Percentiles rank a stretch among this genome's conserved stretches.
Evolutionary conservation across 2,888 invertebrate species (phyloP).

Genomic region (Drosophila borealis): DNA sequence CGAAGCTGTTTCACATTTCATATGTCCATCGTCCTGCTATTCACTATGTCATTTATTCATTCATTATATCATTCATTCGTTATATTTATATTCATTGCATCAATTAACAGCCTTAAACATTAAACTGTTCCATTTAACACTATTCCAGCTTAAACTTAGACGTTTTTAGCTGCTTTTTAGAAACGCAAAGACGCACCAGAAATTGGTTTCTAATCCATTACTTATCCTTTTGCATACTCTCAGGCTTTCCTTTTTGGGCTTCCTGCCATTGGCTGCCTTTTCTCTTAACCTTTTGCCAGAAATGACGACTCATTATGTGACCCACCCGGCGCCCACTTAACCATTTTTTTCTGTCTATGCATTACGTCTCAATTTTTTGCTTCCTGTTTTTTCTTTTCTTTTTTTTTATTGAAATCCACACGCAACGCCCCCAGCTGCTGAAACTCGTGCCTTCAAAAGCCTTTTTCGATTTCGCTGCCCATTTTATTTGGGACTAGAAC

Average conservation of each 20-base stretch:
- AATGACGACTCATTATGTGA: slow-evolving; percentile 54
- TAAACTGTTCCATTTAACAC: neutral
- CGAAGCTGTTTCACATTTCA: neutral
- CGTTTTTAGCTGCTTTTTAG: neutral
- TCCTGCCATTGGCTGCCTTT: slow-evolving; percentile 8
- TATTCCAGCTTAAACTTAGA: neutral
- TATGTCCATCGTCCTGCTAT: too few relatives aligned
- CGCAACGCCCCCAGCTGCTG: slow-evolving; percentile 43
- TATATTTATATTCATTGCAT: too few relatives aligned
- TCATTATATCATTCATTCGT: too few relatives aligned
- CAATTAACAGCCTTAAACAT: too few relatives aligned
- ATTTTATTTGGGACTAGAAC: slow-evolving; percentile 17
- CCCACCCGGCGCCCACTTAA: slow-evolving; percentile 7
- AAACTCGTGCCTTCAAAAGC: slow-evolving; percentile 34
- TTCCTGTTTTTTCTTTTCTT: neutral
- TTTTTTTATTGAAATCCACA: slow-evolving; percentile 63
- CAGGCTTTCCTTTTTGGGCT: neutral
- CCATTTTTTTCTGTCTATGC: slow-evolving; percentile 21
- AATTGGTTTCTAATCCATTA: slow-evolving; percentile 21
- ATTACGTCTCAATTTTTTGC: slow-evolving; percentile 50
- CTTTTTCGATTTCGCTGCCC: slow-evolving; percentile 56
- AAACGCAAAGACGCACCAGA: neutral
- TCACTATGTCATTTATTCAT: too few relatives aligned
- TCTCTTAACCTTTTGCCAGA: slow-evolving; percentile 26
- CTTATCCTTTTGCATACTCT: slow-evolving; percentile 1